These are phyloP conservation scores for Halictus ligatus DNA, from an alignment of 2,888 invertebrate species.

Conservation along the genomic window DNA sequence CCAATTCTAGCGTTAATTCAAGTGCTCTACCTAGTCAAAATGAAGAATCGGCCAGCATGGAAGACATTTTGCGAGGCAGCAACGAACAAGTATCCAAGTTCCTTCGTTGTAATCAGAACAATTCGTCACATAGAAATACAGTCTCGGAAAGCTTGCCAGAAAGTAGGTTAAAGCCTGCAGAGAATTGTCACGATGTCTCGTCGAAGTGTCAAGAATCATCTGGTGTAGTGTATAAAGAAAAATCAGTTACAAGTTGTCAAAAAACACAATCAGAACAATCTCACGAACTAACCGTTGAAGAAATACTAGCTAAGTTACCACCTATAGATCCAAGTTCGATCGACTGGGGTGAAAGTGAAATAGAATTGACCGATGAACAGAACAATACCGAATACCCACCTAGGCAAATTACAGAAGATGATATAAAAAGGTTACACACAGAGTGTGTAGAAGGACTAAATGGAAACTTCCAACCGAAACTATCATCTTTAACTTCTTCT, in stretches of 20 bases:
- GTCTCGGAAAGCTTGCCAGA: constrained; percentile 55
- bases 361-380: constrained; percentile 65
- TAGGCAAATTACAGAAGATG: constrained; percentile 73
- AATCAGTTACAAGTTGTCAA: constrained; percentile 62
- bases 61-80: constrained; percentile 81
- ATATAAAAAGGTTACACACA: constrained; percentile 79
- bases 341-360: constrained; percentile 83
- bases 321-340: constrained; percentile 87
- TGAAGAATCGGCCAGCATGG: constrained; percentile 79
- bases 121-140: constrained; percentile 61
- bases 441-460: constrained; percentile 81
- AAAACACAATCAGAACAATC: constrained; percentile 66
- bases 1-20: constrained; percentile 76
- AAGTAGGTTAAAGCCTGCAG: constrained; percentile 62
- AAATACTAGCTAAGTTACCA: constrained; percentile 88
- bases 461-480: constrained; percentile 81
- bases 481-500: constrained; percentile 68
- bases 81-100: constrained; percentile 83
- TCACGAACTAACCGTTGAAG: constrained; percentile 85
- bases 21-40: constrained; percentile 79
- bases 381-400: constrained; percentile 61
- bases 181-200: constrained; percentile 59
- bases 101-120: constrained; percentile 74
- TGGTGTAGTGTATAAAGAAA: constrained; percentile 66
- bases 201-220: constrained; percentile 68